Base-by-base conservation (phyloP, 2,797 vertebrate genomes). In the Tokudaia muenninki region DNA sequence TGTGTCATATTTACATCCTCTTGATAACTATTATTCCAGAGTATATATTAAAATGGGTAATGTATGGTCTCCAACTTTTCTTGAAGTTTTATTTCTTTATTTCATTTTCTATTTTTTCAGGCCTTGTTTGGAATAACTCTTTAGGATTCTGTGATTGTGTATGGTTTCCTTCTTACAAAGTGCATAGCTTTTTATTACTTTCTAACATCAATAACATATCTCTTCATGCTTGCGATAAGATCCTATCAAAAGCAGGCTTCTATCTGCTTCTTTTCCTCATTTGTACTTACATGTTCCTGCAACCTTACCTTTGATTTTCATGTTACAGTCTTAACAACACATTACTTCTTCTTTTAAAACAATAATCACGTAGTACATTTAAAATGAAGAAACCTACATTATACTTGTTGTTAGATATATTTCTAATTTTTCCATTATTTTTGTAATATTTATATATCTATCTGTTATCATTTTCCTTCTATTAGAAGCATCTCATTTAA, bases 101-200 rank as follows among this genome's bases (percentile, higher is more conserved):
- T 75, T 44, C 31, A 74, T 92, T 86, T 94, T 95, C 4, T 55
- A 57, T 44, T 90, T 75, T 77, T 77, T 87, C 14, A 63, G 31
- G 3, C 16, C 88, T 88, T 14, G 55, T 44, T 92, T 90, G n/a
- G 79, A 90, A 81, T 79, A 67, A n/a, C 16, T 47, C 50, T 72
- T 91, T 63, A 59, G 12, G 47, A 87, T 81, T 90, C 47, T 67
- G 47, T 79, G 72, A 83, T n/a, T 91, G 7, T 90, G 5, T 52
- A 65, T 44, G 47, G 14, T 44, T 94, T 44, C 13, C 37, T 81
- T 81, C 59, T 75, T 75, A 81, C 24, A 41, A 59, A 26, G 24
- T 82, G 22, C 55, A 61, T 13, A 80, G 50, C 10, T 91, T 57
- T 3, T 83, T 91, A 79, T 17, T 17, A 88, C 24, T 75, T 6